These are phyloP conservation scores for Cryptocheilus praepositus DNA, from an alignment of 2,888 invertebrate species.

Conservation along the genomic window DNA sequence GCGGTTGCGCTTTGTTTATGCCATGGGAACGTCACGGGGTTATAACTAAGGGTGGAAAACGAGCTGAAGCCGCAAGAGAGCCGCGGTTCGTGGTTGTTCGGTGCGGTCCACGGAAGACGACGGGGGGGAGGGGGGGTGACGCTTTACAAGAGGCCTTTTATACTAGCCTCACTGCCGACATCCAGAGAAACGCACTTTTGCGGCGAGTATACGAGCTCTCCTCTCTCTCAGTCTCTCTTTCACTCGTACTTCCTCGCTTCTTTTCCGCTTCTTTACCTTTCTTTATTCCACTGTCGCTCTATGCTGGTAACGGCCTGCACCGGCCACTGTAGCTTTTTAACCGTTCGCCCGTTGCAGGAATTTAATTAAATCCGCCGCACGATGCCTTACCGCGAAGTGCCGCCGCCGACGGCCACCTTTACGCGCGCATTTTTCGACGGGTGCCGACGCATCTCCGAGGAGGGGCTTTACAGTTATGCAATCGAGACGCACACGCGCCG, in stretches of 20 bases:
- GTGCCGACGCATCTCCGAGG: conserved; percentile 24
- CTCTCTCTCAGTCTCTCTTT: no score
- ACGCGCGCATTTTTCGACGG: conserved; percentile 37
- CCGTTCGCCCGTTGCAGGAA: conserved; percentile 34
- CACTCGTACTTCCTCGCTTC: no score
- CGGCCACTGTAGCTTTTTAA: conserved; percentile 27
- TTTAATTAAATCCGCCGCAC: conserved; percentile 43
- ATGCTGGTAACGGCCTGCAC: background rate
- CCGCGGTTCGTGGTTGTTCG: conserved; percentile 3
- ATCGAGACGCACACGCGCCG: conserved; percentile 37
- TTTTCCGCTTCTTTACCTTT: no score
- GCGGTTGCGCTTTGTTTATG: conserved; percentile 75
- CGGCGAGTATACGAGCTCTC: conserved; percentile 30
- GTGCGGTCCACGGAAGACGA: no score
- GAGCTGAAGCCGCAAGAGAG: conserved; percentile 28
- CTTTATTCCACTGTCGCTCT: no score
- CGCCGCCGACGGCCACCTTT: conserved; percentile 20
- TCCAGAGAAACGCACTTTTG: conserved; percentile 30
- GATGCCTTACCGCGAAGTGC: conserved; percentile 1
- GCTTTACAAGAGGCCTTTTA: conserved; percentile 16
- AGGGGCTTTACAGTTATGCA: conserved; percentile 37
- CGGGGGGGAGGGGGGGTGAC: background rate
- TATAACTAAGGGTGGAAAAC: conserved; percentile 65
- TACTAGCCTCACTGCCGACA: conserved; percentile 9
- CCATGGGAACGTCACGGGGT: conserved; percentile 71